Conservation (phyloP, 2,888 invertebrate species). For the Lochmaea capreae region DNA sequence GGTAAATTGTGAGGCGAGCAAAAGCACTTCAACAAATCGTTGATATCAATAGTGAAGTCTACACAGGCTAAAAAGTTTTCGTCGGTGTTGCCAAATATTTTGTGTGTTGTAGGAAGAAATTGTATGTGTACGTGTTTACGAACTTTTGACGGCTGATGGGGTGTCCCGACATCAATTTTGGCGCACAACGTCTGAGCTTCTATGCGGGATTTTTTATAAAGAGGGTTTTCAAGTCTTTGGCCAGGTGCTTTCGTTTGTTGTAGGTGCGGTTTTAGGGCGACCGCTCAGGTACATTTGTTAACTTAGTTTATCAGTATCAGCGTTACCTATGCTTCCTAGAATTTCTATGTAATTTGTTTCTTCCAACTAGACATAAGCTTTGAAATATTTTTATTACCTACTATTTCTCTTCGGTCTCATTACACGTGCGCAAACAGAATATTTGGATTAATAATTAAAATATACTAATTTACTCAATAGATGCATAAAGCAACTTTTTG, state of each 20-base stretch:
- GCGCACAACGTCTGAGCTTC: slow-evolving; percentile 9
- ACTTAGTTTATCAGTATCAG: not conserved
- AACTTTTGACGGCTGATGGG: slow-evolving; percentile 17
- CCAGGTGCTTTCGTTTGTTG: slow-evolving; percentile 7
- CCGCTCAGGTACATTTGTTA: slow-evolving; percentile 6
- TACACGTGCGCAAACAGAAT: too few species aligned
- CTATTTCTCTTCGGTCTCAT: too few species aligned
- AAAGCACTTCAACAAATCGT: slow-evolving; percentile 13
- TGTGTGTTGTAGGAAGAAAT: slow-evolving; percentile 10
- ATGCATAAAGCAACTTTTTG: too few species aligned
- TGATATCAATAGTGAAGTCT: slow-evolving; percentile 54
- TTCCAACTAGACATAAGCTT: not conserved
- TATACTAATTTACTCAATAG: too few species aligned
- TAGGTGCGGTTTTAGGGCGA: slow-evolving; percentile 3
- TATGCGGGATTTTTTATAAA: slow-evolving; percentile 11
- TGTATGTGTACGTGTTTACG: slow-evolving; percentile 2
- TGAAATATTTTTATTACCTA: too few species aligned
- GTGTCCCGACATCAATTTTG: slow-evolving; percentile 24
- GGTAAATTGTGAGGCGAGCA: not conserved
- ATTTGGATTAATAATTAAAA: too few species aligned
- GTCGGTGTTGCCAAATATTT: slow-evolving; percentile 41
- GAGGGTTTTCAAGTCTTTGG: slow-evolving; percentile 11
- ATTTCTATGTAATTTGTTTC: not conserved
- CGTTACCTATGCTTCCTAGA: not conserved
- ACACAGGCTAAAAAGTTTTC: slow-evolving; percentile 57